Evolutionary conservation across 1,140 invertebrate genomes (phyloP).

Genomic region (Lepidurus packardi): DNA sequence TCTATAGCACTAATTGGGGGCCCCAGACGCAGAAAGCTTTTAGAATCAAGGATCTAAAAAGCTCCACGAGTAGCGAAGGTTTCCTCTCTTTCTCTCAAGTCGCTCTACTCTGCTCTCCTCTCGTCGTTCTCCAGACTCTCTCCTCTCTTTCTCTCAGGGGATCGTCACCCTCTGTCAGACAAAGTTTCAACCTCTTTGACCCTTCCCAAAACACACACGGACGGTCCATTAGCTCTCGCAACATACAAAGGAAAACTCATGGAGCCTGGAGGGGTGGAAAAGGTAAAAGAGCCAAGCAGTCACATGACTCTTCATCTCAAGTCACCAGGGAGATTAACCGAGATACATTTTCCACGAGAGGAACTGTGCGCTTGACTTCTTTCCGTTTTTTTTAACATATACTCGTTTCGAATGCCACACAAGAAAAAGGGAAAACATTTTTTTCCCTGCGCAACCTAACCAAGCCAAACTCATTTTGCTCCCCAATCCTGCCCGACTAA

Average conservation of each 20-base stretch:
- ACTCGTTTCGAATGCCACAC: neutral
- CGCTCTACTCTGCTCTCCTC: neutral
- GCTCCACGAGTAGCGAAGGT: neutral
- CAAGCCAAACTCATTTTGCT: neutral
- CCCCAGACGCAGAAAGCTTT: slow-evolving; percentile 15
- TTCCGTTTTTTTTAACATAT: neutral
- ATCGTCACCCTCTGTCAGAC: slow-evolving; percentile 8
- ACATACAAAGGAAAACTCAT: neutral
- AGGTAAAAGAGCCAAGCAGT: slow-evolving; percentile 18
- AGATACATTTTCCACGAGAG: neutral
- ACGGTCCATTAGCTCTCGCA: slow-evolving; percentile 18
- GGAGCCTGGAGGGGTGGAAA: neutral
- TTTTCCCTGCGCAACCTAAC: neutral
- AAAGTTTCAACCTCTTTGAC: neutral
- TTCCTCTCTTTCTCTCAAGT: neutral
- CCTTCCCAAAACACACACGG: slow-evolving; percentile 6
- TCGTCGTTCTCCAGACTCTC: neutral
- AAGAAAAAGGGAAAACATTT: neutral
- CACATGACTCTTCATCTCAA: slow-evolving; percentile 19
- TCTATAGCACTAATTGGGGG: slow-evolving; percentile 7
- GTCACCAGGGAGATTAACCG: neutral
- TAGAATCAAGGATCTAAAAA: slow-evolving; percentile 20
- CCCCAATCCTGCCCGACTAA: too few species aligned
- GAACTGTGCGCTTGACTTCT: neutral
- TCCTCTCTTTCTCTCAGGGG: neutral